phyloP scores from a whole-genome alignment of 2,113 vertebrate genomes.

The Eolophus roseicapilla region DNA sequence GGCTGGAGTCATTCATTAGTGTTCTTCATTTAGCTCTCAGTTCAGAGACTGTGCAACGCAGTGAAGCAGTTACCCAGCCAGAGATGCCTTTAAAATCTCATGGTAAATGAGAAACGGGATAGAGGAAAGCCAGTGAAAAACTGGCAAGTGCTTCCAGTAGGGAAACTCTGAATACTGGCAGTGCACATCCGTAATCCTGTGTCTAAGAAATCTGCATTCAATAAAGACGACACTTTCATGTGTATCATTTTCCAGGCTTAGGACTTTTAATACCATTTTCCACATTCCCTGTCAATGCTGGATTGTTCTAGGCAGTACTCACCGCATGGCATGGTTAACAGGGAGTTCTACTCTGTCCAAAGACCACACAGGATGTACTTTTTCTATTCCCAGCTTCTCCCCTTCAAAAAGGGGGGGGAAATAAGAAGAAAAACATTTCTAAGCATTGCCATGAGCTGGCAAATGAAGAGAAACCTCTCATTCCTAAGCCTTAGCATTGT shows the following conservation, averaged over 20 bases:
- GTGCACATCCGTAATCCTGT: neutral
- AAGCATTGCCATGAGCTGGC: constrained; percentile 12
- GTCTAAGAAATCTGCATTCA: neutral
- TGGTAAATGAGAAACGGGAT: neutral
- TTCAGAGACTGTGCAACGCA: neutral
- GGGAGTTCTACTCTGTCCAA: neutral
- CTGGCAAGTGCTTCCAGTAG: neutral
- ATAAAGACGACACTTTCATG: neutral
- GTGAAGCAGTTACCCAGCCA: neutral
- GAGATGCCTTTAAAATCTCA: neutral
- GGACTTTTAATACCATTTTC: constrained; percentile 11
- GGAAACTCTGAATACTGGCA: neutral
- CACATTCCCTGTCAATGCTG: neutral
- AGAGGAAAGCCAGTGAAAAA: neutral
- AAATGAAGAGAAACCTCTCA: neutral
- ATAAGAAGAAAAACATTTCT: neutral
- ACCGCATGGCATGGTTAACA: neutral
- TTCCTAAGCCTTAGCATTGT: neutral
- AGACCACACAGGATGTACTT: constrained; percentile 32
- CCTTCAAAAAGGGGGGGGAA: neutral
- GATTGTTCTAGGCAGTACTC: neutral
- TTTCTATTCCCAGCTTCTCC: neutral
- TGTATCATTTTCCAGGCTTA: neutral
- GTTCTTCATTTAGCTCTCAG: neutral
- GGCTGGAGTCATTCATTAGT: neutral